Evolutionary conservation across 1,140 invertebrate genomes (phyloP).

Genomic region (Eupristina koningsbergeri): DNA sequence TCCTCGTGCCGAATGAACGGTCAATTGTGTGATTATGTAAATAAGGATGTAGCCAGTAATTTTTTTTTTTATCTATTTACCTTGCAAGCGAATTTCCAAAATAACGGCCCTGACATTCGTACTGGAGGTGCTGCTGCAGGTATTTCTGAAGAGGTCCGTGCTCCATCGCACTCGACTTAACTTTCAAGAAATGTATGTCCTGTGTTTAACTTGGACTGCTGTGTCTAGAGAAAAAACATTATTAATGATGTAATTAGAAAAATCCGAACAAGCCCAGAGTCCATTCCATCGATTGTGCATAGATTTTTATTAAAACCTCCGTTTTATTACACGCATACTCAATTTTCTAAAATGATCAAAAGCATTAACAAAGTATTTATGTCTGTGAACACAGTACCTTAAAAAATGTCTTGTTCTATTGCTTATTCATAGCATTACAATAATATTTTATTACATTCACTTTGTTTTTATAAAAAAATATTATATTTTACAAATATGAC

Average conservation of each 20-base stretch:
- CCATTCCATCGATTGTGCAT: no score
- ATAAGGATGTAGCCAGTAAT: conserved; percentile 5
- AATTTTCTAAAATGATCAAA: no score
- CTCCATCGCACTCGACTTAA: background rate
- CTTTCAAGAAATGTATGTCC: background rate
- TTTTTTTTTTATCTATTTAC: conserved; percentile 30
- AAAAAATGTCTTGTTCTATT: no score
- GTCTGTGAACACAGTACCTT: no score
- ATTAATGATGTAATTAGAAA: background rate
- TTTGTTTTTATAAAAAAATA: no score
- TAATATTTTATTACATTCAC: no score
- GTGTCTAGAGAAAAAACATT: background rate
- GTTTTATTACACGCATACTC: no score
- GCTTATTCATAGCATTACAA: no score
- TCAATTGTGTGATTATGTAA: background rate
- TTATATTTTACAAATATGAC: no score
- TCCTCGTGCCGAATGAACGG: background rate
- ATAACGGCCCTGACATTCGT: conserved; percentile 35
- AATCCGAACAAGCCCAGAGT: no score
- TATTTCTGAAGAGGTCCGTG: conserved; percentile 7
- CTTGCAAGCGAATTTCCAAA: conserved; percentile 4
- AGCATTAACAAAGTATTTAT: no score
- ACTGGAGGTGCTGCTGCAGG: background rate
- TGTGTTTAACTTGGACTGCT: background rate
- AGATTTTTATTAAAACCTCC: no score